Percentiles rank a stretch among this genome's conserved stretches.
Evolutionary conservation across 2,113 vertebrate species (phyloP).

Genomic region (Nanorana parkeri): DNA sequence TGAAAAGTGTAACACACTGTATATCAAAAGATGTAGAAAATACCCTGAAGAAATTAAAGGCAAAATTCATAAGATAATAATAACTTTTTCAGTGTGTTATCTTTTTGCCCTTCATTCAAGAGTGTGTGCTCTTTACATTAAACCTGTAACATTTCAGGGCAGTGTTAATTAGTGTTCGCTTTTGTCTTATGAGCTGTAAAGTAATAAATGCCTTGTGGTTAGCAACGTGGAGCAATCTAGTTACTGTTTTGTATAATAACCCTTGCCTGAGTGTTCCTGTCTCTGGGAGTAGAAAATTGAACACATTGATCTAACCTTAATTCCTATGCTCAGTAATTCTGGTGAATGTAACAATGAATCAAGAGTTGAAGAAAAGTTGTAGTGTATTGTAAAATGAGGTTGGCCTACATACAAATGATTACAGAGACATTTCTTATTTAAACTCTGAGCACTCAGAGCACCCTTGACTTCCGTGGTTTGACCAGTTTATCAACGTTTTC

Average conservation of each 20-base stretch:
- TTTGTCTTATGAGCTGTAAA: constrained; percentile 26
- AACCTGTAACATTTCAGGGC: constrained; percentile 18
- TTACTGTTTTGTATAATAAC: constrained; percentile 40
- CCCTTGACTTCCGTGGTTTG: no score
- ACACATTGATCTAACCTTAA: constrained; percentile 53
- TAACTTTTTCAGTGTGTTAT: constrained; percentile 1
- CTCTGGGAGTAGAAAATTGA: constrained; percentile 34
- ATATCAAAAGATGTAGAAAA: neutral
- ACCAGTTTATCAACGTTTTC: no score
- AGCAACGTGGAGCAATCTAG: constrained; percentile 34
- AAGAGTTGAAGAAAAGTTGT: neutral
- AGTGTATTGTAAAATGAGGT: neutral
- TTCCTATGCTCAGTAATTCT: constrained; percentile 33
- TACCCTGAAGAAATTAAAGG: neutral
- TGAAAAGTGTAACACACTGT: no score
- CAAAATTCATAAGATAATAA: neutral
- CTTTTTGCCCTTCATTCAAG: neutral
- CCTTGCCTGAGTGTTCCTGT: constrained; percentile 21
- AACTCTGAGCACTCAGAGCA: neutral
- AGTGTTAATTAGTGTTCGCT: constrained; percentile 24
- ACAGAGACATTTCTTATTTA: neutral
- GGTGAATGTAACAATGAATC: constrained; percentile 44
- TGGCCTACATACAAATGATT: constrained; percentile 15
- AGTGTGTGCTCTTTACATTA: neutral
- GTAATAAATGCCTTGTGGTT: constrained; percentile 52